Conservation (phyloP, 2,113 vertebrate species). For the Struthidea cinerea region DNA sequence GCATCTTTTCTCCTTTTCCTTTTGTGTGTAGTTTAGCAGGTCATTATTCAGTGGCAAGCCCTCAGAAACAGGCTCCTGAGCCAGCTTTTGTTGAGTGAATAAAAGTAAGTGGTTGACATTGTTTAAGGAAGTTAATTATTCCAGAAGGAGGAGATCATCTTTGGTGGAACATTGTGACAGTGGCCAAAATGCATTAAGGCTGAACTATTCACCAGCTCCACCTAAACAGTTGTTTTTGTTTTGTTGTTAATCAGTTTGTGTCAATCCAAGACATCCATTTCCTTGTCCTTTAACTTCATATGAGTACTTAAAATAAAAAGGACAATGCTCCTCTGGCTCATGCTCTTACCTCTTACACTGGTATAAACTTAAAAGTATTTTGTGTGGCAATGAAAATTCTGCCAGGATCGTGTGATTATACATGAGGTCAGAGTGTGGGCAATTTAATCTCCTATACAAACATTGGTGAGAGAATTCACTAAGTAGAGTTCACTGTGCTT, state of each 20-base stretch:
- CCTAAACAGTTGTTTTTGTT: background rate
- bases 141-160: background rate
- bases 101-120: background rate
- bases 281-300: background rate
- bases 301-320: background rate
- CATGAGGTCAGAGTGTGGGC: background rate
- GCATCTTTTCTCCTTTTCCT: background rate
- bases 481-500: background rate
- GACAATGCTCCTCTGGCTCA: background rate
- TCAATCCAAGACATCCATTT: background rate
- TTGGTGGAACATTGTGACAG: background rate
- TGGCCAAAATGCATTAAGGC: background rate
- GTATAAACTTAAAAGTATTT: background rate
- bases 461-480: background rate
- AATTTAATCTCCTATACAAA: background rate
- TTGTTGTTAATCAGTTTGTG: background rate
- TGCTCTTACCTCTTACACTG: background rate
- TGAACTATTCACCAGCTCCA: background rate
- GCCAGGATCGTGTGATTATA: background rate
- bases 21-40: background rate
- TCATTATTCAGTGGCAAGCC: background rate
- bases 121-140: background rate
- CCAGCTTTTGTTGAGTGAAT: background rate
- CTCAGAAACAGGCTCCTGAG: background rate
- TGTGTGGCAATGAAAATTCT: background rate